phyloP scores from a whole-genome alignment of 2,113 vertebrate species.

The Festucalex cinctus region DNA sequence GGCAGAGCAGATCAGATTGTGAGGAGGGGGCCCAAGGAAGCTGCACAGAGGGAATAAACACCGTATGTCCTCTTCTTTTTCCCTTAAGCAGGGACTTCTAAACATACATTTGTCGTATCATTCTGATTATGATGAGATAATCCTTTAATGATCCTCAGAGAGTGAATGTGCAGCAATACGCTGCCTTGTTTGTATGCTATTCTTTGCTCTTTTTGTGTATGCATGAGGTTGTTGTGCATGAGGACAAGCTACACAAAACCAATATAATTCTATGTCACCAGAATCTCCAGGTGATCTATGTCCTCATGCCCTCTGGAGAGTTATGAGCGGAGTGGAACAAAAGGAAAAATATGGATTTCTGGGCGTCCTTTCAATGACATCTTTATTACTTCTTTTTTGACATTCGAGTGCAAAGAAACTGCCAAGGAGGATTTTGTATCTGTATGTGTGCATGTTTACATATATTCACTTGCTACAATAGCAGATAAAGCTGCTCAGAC shows the following conservation, averaged over 20 bases:
- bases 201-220: slow-evolving; percentile 31
- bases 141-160: slow-evolving; percentile 16
- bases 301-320: slow-evolving; percentile 54
- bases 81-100: slow-evolving; percentile 24
- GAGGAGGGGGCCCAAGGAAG: slow-evolving; percentile 12
- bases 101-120: slow-evolving; percentile 38
- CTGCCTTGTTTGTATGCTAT: slow-evolving; percentile 31
- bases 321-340: slow-evolving; percentile 51
- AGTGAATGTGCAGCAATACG: slow-evolving; percentile 13
- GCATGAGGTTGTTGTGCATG: slow-evolving; percentile 25
- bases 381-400: slow-evolving; percentile 66
- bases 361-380: slow-evolving; percentile 59
- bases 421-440: slow-evolving; percentile 13
- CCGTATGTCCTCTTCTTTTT: slow-evolving; percentile 15
- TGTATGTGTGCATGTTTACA: neutral
- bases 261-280: slow-evolving; percentile 46
- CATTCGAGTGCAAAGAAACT: slow-evolving; percentile 43
- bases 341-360: slow-evolving; percentile 55
- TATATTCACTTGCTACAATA: neutral
- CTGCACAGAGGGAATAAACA: slow-evolving; percentile 40
- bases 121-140: slow-evolving; percentile 34
- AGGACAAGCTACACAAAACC: slow-evolving; percentile 39
- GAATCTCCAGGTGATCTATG: slow-evolving; percentile 57
- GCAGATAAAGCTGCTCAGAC: neutral
- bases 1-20: slow-evolving; percentile 41